Evolutionary conservation across 2,113 vertebrate genomes (phyloP).

Genomic region (Chloroceryle aenea): DNA sequence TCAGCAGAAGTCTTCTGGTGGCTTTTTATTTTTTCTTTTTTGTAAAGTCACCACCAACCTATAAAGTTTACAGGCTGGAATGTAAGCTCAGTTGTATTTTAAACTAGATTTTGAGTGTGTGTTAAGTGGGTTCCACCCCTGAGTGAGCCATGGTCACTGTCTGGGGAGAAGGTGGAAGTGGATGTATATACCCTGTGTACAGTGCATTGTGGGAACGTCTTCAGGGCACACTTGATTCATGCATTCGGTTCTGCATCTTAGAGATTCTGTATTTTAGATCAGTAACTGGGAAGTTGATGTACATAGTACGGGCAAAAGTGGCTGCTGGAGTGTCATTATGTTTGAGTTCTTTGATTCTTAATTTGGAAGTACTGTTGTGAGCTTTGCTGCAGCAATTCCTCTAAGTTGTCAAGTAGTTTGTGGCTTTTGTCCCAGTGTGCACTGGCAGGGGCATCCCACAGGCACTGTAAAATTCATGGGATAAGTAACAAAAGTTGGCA

Average conservation of each 20-base stretch:
- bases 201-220: fast-evolving
- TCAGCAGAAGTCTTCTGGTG: constrained; percentile 1
- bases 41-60: not conserved
- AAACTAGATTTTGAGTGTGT: not conserved
- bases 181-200: not conserved
- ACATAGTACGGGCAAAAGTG: fast-evolving
- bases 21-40: not conserved
- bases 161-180: not conserved
- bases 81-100: not conserved
- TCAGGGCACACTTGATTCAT: not conserved
- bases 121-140: not conserved
- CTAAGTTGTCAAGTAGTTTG: not conserved
- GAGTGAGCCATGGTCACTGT: fast-evolving
- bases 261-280: not conserved
- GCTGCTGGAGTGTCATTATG: not conserved
- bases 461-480: fast-evolving
- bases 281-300: not conserved
- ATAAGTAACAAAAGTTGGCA: not conserved
- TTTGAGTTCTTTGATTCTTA: not conserved
- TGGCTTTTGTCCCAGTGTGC: fast-evolving
- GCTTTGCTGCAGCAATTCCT: not conserved
- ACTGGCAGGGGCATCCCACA: not conserved
- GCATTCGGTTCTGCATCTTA: not conserved
- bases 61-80: constrained; percentile 15
- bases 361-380: not conserved